Percentiles rank a stretch among this genome's conserved stretches.
Evolutionary conservation across 2,888 invertebrate species (phyloP).

Genomic region (Pheosia tremula): DNA sequence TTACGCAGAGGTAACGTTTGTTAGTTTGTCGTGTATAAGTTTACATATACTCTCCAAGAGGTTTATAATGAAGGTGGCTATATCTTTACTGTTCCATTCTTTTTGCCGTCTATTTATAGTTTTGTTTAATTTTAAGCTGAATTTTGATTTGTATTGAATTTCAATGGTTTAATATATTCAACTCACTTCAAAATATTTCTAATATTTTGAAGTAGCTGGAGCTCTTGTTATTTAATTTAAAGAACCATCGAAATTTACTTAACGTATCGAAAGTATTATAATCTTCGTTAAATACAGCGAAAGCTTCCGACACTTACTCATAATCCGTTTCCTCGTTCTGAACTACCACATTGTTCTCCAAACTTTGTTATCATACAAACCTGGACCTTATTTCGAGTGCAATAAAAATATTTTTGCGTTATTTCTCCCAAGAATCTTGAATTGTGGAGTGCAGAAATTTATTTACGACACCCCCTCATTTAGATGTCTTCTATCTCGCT

Average conservation of each 20-base stretch:
- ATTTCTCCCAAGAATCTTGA: conserved; percentile 52
- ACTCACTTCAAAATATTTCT: not conserved
- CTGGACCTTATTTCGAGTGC: conserved; percentile 29
- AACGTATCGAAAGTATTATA: conserved; percentile 47
- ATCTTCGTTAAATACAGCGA: conserved; percentile 66
- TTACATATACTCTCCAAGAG: too few relatives aligned
- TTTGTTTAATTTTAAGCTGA: too few relatives aligned
- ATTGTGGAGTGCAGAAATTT: conserved; percentile 66
- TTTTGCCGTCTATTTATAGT: too few relatives aligned
- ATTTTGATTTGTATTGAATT: too few relatives aligned
- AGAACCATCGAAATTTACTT: conserved; percentile 31
- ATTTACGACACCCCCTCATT: conserved; percentile 78
- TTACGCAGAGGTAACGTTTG: too few relatives aligned
- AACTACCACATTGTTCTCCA: conserved; percentile 61
- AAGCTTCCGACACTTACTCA: conserved; percentile 64
- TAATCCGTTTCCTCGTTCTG: conserved; percentile 68
- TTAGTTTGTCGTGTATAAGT: too few relatives aligned
- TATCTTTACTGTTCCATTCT: too few relatives aligned
- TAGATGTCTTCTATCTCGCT: conserved; percentile 61
- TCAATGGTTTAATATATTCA: too few relatives aligned
- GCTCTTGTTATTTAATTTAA: conserved; percentile 26
- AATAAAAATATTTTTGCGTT: conserved; percentile 35
- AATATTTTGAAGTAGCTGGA: not conserved
- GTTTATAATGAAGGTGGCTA: too few relatives aligned
- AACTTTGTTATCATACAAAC: conserved; percentile 35